Evolutionary conservation across 2,797 vertebrate species (phyloP).

Genomic region (Spinus olivaceus): DNA sequence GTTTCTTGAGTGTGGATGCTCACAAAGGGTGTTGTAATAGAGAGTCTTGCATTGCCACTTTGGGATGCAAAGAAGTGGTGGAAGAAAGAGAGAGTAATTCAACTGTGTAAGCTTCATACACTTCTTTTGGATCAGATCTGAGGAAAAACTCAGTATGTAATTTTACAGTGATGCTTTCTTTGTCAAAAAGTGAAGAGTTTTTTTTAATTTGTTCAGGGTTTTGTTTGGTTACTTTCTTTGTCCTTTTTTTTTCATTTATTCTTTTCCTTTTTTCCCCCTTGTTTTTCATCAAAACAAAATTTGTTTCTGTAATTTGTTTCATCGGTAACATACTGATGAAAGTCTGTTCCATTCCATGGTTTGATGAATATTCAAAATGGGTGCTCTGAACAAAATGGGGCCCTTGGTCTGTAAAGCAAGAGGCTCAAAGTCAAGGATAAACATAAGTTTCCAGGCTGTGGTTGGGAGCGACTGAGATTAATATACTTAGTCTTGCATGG

Average conservation of each 20-base stretch:
- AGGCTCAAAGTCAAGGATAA: constrained; percentile 27
- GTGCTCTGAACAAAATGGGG: not conserved
- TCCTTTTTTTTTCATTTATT: not conserved
- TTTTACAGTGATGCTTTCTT: not conserved
- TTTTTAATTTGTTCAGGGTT: not conserved
- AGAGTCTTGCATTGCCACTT: not conserved
- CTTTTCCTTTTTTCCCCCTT: fast-evolving
- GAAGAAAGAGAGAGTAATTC: not conserved
- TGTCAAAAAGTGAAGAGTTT: not conserved
- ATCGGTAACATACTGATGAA: not conserved
- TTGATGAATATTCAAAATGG: constrained; percentile 44
- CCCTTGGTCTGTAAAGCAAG: constrained; percentile 25
- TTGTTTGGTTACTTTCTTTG: not conserved
- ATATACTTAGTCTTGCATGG: constrained; percentile 29
- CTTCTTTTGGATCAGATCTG: not conserved
- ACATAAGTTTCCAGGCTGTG: constrained; percentile 16
- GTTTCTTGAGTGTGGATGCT: not conserved
- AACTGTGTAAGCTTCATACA: not conserved
- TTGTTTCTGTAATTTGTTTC: not conserved
- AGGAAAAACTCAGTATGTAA: not conserved
- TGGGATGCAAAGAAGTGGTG: not conserved
- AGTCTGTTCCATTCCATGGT: not conserved
- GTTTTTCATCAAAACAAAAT: not conserved
- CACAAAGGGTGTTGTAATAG: not conserved
- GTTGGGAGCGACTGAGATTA: not conserved